Evolutionary conservation across 1,140 invertebrate genomes (phyloP).

Genomic region (Leptinotarsa undecemlineata): DNA sequence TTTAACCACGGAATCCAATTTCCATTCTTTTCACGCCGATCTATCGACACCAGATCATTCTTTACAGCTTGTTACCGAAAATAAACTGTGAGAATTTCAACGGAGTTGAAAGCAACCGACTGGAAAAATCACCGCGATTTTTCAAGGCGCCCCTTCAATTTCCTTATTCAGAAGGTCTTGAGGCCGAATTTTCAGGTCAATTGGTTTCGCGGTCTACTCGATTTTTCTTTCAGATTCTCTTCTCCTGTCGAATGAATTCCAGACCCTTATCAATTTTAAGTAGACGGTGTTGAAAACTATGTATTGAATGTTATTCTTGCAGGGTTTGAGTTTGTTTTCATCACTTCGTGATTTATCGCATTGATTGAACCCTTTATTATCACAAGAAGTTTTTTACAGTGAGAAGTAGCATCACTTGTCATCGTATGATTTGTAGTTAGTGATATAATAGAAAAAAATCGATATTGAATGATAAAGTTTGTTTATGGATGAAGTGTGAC

Average conservation of each 20-base stretch:
- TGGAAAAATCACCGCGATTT: slow-evolving; percentile 20
- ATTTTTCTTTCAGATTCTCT: slow-evolving; percentile 17
- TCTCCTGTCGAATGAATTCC: neutral
- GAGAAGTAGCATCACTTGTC: too few relatives aligned
- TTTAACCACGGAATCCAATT: neutral
- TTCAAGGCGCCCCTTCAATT: slow-evolving; percentile 17
- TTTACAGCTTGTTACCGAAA: slow-evolving; percentile 22
- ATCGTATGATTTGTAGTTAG: too few relatives aligned
- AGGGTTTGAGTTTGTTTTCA: too few relatives aligned
- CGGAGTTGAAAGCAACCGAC: neutral
- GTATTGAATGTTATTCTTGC: too few relatives aligned
- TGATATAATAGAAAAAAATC: too few relatives aligned
- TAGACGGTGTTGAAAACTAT: too few relatives aligned
- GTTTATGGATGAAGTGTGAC: too few relatives aligned
- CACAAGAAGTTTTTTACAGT: too few relatives aligned
- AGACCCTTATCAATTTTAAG: slow-evolving; percentile 14
- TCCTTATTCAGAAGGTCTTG: slow-evolving; percentile 12
- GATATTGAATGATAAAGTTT: too few relatives aligned
- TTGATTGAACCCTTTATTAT: too few relatives aligned
- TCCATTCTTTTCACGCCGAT: neutral
- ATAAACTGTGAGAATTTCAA: slow-evolving; percentile 18
- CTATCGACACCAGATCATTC: slow-evolving; percentile 13
- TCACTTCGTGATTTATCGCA: too few relatives aligned
- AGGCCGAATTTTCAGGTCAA: slow-evolving; percentile 21
- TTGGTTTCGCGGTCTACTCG: slow-evolving; percentile 15